A percentile compares a stretch with the other conserved stretches of the same genome.
These are phyloP conservation scores for Drosophila kuntzei DNA, from an alignment of 2,888 invertebrate species.

Conservation along the genomic window DNA sequence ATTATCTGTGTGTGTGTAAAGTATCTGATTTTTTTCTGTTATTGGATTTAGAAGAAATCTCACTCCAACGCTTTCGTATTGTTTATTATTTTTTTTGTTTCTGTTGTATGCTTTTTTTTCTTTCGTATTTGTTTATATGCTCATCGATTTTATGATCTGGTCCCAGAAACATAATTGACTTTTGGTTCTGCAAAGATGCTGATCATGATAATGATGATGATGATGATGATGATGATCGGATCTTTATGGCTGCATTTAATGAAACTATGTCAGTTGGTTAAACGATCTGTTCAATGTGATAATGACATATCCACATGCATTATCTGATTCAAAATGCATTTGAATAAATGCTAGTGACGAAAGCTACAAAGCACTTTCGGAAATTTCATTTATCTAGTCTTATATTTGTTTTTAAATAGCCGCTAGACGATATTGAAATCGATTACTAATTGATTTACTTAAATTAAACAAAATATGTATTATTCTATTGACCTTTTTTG, in stretches of 20 bases:
- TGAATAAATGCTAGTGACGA: not conserved
- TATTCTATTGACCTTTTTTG: not conserved
- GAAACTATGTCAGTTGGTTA: conserved; percentile 55
- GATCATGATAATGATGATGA: conserved; percentile 6
- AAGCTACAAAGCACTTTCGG: conserved; percentile 4
- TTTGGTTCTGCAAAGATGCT: conserved; percentile 6
- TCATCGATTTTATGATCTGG: conserved; percentile 49
- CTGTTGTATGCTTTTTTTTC: conserved; percentile 8
- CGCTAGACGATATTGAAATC: not conserved
- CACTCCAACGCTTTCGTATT: conserved; percentile 20
- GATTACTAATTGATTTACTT: not conserved
- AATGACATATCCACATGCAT: conserved; percentile 9
- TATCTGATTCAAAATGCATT: conserved; percentile 7
- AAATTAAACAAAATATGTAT: not conserved
- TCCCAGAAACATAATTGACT: conserved; percentile 40
- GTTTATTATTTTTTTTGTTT: conserved; percentile 36
- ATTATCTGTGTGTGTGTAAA: conserved; percentile 17
- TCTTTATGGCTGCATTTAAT: conserved; percentile 24
- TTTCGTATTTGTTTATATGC: conserved; percentile 47
- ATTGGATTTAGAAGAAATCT: conserved; percentile 50
- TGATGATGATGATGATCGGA: conserved; percentile 22
- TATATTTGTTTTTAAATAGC: not conserved
- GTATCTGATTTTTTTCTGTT: conserved; percentile 40
- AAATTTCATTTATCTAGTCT: not conserved
- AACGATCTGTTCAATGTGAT: conserved; percentile 37